Evolutionary conservation across 2,888 invertebrate genomes (phyloP), one percentile per base, ranked within the genome.

Genomic region (Odontothrips loti): DNA sequence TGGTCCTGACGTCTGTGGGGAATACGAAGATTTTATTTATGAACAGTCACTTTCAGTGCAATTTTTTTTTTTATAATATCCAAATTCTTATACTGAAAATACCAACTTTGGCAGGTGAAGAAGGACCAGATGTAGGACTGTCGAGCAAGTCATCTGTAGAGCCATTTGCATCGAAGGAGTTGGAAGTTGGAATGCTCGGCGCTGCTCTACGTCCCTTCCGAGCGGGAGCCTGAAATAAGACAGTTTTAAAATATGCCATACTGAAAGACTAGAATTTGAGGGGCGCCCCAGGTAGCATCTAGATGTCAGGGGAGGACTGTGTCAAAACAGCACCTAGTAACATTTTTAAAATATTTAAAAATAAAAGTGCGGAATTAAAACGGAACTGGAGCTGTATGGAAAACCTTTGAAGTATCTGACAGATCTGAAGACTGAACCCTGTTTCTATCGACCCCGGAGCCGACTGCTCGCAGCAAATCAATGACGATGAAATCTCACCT

Each of bases 81-180:
- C 34, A 4, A 2, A 43, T 43, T 43, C 34, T 43, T 43, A 43
- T 43, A 43, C 34, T 43, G 34, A 43, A 43, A 6, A 6, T 43
- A 43, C 34, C 34, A 43, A 43, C 34, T 78, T 79, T 80, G 12
- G 79, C 47, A 29, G 80, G 75, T 48, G 51, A 43, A 17, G 29
- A 78, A 48, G 75, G 51, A 11, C 51, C 48, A 27, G 51, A 78
- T 12, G 75, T 29, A 23, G 82, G 80, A 79, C 82, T 82, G 34
- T 82, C 82, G 43, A 82, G 43, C n/a, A 82, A 80, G 68, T 82
- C 82, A 47, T 82, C 82, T 23, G 82, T 51, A 15, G 82, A 82
- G 11, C 82, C 82, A 63, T 81, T 82, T 15, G 81, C 80, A 47
- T 82, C 81, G 27, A 75, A 75, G 8, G 68, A 75, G 12, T 20